phyloP scores from a whole-genome alignment of 35 echinoderm and acorn worm species.

The Apostichopus californicus region DNA sequence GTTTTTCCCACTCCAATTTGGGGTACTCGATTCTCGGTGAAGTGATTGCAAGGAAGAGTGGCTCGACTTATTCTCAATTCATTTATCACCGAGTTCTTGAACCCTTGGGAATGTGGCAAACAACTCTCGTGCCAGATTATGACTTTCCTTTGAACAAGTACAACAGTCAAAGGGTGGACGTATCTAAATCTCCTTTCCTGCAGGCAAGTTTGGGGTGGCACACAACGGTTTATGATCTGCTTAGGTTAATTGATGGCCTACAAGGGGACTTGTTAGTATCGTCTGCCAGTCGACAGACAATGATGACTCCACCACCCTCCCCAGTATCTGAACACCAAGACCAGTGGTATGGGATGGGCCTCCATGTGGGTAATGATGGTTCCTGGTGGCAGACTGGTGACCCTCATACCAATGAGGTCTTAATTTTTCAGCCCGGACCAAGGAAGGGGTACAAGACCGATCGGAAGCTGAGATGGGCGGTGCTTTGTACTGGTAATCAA shows the following conservation, averaged over 20 bases:
- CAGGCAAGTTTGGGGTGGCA: constrained; percentile 85
- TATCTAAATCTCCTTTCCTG: constrained; percentile 45
- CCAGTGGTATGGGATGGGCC: constrained; percentile 86
- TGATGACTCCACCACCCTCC: constrained; percentile 63
- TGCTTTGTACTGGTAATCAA: constrained; percentile 81
- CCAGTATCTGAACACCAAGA: constrained; percentile 75
- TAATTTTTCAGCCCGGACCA: constrained; percentile 64
- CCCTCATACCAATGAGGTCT: constrained; percentile 86
- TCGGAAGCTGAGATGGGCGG: constrained; percentile 56
- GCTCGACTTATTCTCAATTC: constrained; percentile 66
- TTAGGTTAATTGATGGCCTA: constrained; percentile 77
- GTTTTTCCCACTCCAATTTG: constrained; percentile 91
- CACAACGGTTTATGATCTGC: constrained; percentile 84
- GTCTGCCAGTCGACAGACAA: not conserved
- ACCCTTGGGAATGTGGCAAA: constrained; percentile 95
- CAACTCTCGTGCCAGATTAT: constrained; percentile 38
- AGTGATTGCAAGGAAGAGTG: constrained; percentile 69
- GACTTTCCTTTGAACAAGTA: constrained; percentile 25
- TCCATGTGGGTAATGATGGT: constrained; percentile 62
- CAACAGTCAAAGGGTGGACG: not conserved
- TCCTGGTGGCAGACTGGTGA: constrained; percentile 95
- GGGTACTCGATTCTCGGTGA: constrained; percentile 84
- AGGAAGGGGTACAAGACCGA: not conserved
- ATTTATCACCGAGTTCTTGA: constrained; percentile 67
- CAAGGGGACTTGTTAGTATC: constrained; percentile 45